Percentiles rank a stretch among this genome's conserved stretches.
These are phyloP conservation scores for Pristionchus maxplancki DNA, from an alignment of 2,888 invertebrate genomes.

Conservation along the genomic window DNA sequence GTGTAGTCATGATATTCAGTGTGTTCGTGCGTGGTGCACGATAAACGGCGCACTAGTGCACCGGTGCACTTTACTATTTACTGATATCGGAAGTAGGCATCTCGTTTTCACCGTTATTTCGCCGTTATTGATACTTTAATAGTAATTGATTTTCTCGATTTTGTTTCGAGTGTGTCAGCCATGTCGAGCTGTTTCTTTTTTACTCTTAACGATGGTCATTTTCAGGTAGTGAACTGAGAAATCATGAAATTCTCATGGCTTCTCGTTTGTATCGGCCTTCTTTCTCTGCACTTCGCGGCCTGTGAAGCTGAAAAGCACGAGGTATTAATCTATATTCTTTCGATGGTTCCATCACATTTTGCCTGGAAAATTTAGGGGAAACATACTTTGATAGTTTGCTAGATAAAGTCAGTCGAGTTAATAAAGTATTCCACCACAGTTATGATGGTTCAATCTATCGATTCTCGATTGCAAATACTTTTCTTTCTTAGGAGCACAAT, in stretches of 20 bases:
- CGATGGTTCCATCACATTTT: no score
- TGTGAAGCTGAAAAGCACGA: conserved; percentile 13
- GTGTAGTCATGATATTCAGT: no score
- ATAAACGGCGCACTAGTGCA: no score
- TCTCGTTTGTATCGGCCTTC: conserved; percentile 10
- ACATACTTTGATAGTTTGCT: no score
- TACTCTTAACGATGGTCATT: not conserved
- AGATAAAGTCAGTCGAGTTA: no score
- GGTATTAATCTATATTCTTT: no score
- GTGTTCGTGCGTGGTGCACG: no score
- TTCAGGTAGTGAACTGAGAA: conserved; percentile 25
- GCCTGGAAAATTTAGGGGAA: no score
- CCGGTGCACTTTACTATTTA: no score
- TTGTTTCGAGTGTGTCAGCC: not conserved
- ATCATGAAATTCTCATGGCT: conserved; percentile 31
- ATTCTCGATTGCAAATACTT: not conserved
- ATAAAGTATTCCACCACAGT: no score
- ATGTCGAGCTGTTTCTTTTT: not conserved
- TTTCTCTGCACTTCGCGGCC: conserved; percentile 6
- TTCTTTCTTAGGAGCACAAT: conserved; percentile 27
- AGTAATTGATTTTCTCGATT: not conserved
- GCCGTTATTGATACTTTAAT: not conserved
- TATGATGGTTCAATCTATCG: no score
- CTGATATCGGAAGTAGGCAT: no score
- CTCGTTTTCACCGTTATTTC: not conserved